Evolutionary conservation across 2,113 vertebrate genomes (phyloP), one percentile per base, ranked within the genome.

Genomic region (Regulus satrapa): DNA sequence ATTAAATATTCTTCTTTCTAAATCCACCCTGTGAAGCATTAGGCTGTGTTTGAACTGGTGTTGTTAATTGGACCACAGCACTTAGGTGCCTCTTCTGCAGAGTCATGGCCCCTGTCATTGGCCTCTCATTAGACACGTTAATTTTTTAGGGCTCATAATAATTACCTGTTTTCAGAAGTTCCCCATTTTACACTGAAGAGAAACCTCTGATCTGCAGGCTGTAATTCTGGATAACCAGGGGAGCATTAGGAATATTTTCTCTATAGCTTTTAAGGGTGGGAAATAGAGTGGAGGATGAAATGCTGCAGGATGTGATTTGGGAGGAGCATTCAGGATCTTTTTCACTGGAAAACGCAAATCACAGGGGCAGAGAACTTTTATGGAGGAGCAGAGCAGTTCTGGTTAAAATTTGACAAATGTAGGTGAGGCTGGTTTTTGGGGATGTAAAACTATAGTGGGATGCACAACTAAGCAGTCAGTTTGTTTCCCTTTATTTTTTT

Each of bases 71-170:
- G 94, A 84, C 93, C 87, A 10, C 80, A 82, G 80, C 67, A 64
- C 93, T 95, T 28, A 82, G 91, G 67, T 74, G 73, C 73, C 15
- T 91, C 68, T 61, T 85, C 89, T 91, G 89, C 69, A 72, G 56
- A 92, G 80, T 75, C 86, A 29, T 55, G 88, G 86, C 92, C 95
- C 29, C 4, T 88, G 85, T 88, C 84, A 85, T 96, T 96, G 96
- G 93, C 86, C 89, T 87, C 95, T 92, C 86, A 82, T 96, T 97
- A 97, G 80, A 71, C 69, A 55, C 18, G 31, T 89, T 95, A 95
- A 95, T 95, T 96, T 96, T 94, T 94, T 89, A 94, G 92, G 95
- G 71, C 64, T 79, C 52, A 19, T 75, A 36, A 63, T 85, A 95
- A 95, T 94, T 87, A 78, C 69, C 23, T 94, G 86, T 95, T 75